Evolutionary conservation across 2,888 invertebrate genomes (phyloP).

Genomic region (Acanthosepion esculentum): DNA sequence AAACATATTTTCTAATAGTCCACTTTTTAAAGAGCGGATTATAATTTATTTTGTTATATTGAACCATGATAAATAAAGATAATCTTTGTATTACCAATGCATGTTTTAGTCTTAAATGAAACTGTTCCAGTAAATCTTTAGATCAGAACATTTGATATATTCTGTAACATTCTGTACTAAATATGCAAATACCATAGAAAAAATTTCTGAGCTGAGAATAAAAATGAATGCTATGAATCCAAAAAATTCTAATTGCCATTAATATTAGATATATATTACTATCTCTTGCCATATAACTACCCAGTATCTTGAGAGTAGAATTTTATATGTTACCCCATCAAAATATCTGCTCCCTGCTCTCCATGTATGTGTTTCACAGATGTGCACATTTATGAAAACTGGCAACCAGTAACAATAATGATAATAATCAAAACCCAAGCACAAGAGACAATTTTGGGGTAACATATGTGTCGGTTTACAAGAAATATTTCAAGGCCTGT

Average conservation of each 20-base stretch:
- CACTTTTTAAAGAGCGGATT: too few relatives aligned
- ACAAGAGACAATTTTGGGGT: not conserved
- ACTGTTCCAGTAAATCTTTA: not conserved
- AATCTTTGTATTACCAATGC: too few relatives aligned
- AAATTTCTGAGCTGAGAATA: not conserved
- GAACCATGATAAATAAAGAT: too few relatives aligned
- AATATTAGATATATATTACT: not conserved
- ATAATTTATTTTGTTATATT: too few relatives aligned
- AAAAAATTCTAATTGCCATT: not conserved
- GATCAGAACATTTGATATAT: not conserved
- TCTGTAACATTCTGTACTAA: not conserved
- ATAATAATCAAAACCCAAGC: not conserved
- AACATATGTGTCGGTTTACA: not conserved
- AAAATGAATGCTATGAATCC: conserved; percentile 33
- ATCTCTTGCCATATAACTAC: not conserved
- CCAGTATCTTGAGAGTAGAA: not conserved
- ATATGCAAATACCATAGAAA: not conserved
- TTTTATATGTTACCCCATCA: not conserved
- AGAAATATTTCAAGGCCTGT: not conserved
- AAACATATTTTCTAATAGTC: too few relatives aligned
- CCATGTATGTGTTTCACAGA: not conserved
- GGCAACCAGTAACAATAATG: not conserved
- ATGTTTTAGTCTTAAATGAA: too few relatives aligned
- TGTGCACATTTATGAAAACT: not conserved
- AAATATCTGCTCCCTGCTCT: not conserved